Evolutionary conservation across 2,113 vertebrate species (phyloP).

Genomic region (Muntiacus muntjak): DNA sequence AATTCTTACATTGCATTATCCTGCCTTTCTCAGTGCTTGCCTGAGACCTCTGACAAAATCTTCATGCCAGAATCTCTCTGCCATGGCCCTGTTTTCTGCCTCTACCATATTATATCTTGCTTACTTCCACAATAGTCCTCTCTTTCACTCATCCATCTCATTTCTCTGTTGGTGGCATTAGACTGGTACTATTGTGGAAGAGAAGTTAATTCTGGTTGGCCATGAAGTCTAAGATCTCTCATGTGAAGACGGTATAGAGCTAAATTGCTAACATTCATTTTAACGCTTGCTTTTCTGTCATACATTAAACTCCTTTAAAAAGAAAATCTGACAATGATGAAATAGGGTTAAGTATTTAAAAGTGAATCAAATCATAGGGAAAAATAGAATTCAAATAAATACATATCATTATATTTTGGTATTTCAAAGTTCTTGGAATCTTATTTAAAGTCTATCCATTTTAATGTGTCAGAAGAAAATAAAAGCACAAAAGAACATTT

Average conservation of each 20-base stretch:
- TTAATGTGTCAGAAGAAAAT: conserved; percentile 14
- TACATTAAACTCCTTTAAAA: background rate
- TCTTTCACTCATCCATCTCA: background rate
- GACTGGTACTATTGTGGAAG: background rate
- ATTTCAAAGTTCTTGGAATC: background rate
- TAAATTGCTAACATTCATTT: background rate
- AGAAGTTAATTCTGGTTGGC: background rate
- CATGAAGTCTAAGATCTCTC: background rate
- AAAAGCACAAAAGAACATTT: background rate
- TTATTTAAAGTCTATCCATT: background rate
- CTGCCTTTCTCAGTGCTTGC: background rate
- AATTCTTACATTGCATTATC: accelerated
- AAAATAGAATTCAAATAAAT: background rate
- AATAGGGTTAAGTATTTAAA: conserved; percentile 12
- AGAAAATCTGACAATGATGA: background rate
- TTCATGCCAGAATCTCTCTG: background rate
- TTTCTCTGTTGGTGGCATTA: background rate
- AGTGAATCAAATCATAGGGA: background rate
- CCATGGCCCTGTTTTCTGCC: accelerated
- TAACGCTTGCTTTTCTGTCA: background rate
- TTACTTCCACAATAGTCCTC: background rate
- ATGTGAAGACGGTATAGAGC: background rate
- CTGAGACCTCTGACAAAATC: background rate
- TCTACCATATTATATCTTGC: background rate
- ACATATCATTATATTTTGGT: background rate